Conservation (phyloP, 2,113 vertebrate genomes). For the Thryonomys swinderianus region DNA sequence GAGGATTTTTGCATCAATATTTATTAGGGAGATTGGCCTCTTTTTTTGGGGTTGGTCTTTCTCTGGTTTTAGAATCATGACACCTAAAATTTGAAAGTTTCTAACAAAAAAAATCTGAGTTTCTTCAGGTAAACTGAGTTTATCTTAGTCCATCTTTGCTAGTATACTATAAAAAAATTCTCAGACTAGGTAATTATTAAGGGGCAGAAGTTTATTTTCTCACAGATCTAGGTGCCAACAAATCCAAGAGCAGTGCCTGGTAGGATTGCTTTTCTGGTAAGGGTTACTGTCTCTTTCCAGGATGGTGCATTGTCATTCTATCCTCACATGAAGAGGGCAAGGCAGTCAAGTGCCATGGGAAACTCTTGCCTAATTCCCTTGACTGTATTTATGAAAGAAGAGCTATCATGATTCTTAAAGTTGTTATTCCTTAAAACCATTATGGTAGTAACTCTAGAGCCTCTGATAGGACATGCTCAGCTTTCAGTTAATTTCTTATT, state of each 20-base stretch:
- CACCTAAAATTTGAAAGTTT: background rate
- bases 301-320: background rate
- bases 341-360: background rate
- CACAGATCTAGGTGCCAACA: background rate
- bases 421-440: background rate
- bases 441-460: background rate
- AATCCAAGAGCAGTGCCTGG: background rate
- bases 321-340: background rate
- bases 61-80: too few species aligned
- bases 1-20: too few species aligned
- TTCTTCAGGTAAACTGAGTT: background rate
- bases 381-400: background rate
- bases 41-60: too few species aligned
- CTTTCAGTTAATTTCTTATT: background rate
- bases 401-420: background rate
- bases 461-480: background rate
- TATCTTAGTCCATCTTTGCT: background rate
- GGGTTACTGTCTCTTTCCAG: background rate
- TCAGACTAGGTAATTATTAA: background rate
- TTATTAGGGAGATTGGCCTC: too few species aligned
- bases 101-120: background rate
- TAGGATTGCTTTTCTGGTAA: background rate
- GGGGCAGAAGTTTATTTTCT: background rate
- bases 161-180: background rate
- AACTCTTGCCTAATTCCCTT: background rate